Evolutionary conservation across 2,888 invertebrate genomes (phyloP).

Genomic region (Congeria kusceri): DNA sequence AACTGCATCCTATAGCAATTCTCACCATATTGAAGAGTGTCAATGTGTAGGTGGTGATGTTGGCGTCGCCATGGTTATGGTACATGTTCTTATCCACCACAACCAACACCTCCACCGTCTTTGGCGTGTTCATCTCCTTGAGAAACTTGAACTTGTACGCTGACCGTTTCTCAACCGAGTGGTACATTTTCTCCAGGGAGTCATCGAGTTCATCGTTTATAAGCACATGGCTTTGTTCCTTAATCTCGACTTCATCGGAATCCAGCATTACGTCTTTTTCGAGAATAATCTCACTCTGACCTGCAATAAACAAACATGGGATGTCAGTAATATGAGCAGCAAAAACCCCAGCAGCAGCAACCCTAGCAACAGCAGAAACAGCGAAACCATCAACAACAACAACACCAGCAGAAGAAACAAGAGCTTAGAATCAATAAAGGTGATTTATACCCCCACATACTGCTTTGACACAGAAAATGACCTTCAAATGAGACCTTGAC

Average conservation of each 20-base stretch:
- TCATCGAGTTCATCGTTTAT: slow-evolving; percentile 25
- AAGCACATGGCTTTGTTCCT: slow-evolving; percentile 41
- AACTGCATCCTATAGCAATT: no score
- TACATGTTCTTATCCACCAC: slow-evolving; percentile 83
- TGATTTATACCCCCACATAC: no score
- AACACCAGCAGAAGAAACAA: no score
- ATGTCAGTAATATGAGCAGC: no score
- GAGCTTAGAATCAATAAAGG: no score
- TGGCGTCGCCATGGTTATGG: slow-evolving; percentile 80
- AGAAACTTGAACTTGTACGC: slow-evolving; percentile 58
- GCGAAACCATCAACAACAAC: no score
- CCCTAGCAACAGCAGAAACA: no score
- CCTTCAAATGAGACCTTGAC: no score
- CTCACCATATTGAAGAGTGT: slow-evolving; percentile 83
- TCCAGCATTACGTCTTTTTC: slow-evolving; percentile 28
- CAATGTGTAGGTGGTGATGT: slow-evolving; percentile 82
- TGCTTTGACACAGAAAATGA: no score
- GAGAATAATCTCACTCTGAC: slow-evolving; percentile 32
- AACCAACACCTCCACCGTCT: slow-evolving; percentile 81
- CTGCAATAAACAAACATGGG: slow-evolving; percentile 28
- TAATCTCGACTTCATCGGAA: slow-evolving; percentile 38
- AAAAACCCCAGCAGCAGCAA: no score
- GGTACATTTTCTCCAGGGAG: slow-evolving; percentile 40
- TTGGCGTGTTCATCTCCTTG: slow-evolving; percentile 48
- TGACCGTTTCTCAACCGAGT: slow-evolving; percentile 52